Base-by-base conservation (phyloP, 2,113 vertebrate species). In the Chunga burmeisteri region DNA sequence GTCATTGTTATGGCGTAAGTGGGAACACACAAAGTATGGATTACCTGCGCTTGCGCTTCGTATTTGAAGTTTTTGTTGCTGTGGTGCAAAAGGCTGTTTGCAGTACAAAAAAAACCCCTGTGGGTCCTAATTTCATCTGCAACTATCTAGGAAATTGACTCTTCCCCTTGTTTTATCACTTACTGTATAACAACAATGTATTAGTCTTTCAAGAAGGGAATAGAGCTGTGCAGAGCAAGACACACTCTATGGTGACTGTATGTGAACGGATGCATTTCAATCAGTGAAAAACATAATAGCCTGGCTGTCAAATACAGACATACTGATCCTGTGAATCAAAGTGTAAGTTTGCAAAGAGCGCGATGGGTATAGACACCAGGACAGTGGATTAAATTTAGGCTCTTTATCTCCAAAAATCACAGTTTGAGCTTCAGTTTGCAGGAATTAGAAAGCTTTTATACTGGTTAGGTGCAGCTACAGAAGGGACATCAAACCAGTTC, bases 1-100 rank as follows among this genome's bases (percentile, higher is more conserved):
- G 99, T 99, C 83, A 99, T 99, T 4, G 17, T 98, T 86, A 98
- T 99, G 99, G 99, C 99, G 99, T 99, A 93, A 99, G 99, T 99
- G 94, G 50, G 53, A 55, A 19, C 7, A 1, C 4, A 49, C 10
- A 3, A 68, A 90, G 68, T 44, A 82, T 7, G 19, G 56, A 63
- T 80, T 46, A 16, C 16, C 7, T n/a, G 47, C 4, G 4, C 16
- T 25, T 0, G 3, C 2, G 2, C 32, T 67, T 32, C 26, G 46
- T 38, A 20, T 40, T 50, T n/a, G 16, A 62, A 47, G 7, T 49
- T 68, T 59, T 55, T 58, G 11, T 6, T 53, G 26, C 18, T 55
- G 21, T 7, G 16, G 7, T 73, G 26, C 44, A 70, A 73, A 84
- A 65, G 17, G 34, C 14, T 44, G 34, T 4, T 32, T 77, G 49